Evolutionary conservation across 2,888 invertebrate species (phyloP).

Genomic region (Lasioglossum calceatum): DNA sequence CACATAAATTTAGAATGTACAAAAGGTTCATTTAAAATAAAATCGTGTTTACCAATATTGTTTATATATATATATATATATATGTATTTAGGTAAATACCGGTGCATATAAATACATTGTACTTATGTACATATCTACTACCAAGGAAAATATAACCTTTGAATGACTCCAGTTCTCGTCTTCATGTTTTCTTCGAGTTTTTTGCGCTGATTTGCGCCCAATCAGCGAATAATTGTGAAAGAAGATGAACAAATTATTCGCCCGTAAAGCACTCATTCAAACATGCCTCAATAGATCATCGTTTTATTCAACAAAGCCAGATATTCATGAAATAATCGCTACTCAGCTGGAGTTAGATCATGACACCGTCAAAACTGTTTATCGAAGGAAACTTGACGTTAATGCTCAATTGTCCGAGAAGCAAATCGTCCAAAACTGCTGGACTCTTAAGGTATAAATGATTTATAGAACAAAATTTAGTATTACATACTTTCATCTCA

Average conservation of each 20-base stretch:
- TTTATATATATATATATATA: not conserved
- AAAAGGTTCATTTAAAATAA: not conserved
- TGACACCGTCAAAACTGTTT: not conserved
- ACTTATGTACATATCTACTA: not conserved
- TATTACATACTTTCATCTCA: not conserved
- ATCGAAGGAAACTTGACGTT: rapidly evolving
- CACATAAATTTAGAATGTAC: not conserved
- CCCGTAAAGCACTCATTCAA: not conserved
- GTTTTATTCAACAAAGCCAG: not conserved
- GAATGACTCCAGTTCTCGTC: not conserved
- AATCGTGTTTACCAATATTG: not conserved
- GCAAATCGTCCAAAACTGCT: not conserved
- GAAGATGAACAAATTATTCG: slow-evolving; percentile 16
- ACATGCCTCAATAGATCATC: not conserved
- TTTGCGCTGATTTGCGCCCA: not conserved
- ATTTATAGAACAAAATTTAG: not conserved
- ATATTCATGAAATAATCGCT: not conserved
- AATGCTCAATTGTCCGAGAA: not conserved
- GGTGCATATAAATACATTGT: not conserved
- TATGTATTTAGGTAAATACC: no score
- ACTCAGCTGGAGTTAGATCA: slow-evolving; percentile 7
- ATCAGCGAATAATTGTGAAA: not conserved
- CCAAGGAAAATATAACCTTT: not conserved
- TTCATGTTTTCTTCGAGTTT: not conserved
- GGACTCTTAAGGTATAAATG: slow-evolving; percentile 9